Percentiles rank a stretch among this genome's conserved stretches.
These are phyloP conservation scores for Rhinolophus sinicus DNA, from an alignment of 2,113 vertebrate genomes.

Conservation along the genomic window DNA sequence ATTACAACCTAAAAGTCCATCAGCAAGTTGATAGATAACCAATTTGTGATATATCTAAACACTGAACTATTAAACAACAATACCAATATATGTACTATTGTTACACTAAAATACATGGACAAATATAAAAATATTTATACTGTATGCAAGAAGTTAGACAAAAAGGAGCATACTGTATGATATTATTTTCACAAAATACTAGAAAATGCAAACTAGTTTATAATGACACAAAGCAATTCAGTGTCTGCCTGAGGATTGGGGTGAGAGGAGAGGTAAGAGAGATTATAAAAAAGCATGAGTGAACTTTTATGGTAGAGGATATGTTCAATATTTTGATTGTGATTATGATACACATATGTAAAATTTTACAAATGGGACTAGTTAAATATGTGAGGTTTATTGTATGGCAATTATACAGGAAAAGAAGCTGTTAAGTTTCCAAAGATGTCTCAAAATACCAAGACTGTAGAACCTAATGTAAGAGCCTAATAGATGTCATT, in stretches of 20 bases:
- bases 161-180: not conserved
- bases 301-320: not conserved
- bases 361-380: not conserved
- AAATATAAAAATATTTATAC: not conserved
- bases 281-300: not conserved
- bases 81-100: not conserved
- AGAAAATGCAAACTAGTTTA: not conserved
- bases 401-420: not conserved
- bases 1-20: not conserved
- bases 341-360: not conserved
- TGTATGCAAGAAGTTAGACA: not conserved
- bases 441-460: not conserved
- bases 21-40: not conserved
- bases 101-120: not conserved
- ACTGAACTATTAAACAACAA: slow-evolving; percentile 6
- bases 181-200: not conserved
- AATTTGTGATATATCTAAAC: not conserved
- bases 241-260: not conserved
- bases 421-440: not conserved
- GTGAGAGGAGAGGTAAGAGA: not conserved
- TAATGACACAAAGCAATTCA: not conserved
- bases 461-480: not conserved
- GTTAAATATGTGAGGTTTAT: not conserved
- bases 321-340: not conserved
- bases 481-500: slow-evolving; percentile 1